phyloP scores from a whole-genome alignment of 2,888 invertebrate genomes.

The Odontocolon sp. region DNA sequence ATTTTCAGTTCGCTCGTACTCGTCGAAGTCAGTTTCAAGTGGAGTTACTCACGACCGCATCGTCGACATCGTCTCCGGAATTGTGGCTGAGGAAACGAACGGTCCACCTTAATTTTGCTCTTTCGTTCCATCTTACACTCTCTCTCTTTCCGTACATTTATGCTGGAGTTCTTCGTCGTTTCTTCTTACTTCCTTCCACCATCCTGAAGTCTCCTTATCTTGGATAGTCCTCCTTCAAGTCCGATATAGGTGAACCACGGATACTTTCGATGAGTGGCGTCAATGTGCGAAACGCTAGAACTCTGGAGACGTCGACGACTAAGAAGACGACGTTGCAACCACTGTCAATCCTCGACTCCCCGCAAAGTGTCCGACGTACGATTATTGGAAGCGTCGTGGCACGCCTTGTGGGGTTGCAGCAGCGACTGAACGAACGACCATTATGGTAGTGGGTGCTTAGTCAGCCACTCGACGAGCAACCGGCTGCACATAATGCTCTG shows the following conservation, averaged over 20 bases:
- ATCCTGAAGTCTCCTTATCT: constrained; percentile 48
- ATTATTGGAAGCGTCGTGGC: constrained; percentile 57
- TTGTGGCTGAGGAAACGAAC: constrained; percentile 2
- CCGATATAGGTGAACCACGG: constrained; percentile 58
- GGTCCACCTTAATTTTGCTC: constrained; percentile 24
- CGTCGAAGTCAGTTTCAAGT: constrained; percentile 44
- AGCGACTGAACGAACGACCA: constrained; percentile 68
- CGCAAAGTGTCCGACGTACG: constrained; percentile 61
- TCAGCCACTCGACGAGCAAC: constrained; percentile 71
- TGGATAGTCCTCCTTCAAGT: constrained; percentile 49
- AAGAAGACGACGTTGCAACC: constrained; percentile 17
- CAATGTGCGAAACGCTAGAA: constrained; percentile 29
- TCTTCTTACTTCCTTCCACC: background rate
- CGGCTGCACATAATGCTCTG: constrained; percentile 72
- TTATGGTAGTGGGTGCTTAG: constrained; percentile 70
- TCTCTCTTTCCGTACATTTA: background rate
- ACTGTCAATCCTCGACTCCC: constrained; percentile 44
- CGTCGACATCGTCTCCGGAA: background rate
- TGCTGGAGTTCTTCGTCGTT: constrained; percentile 14
- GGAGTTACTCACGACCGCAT: constrained; percentile 29
- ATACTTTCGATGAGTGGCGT: constrained; percentile 50
- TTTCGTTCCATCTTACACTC: constrained; percentile 10
- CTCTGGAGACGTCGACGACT: constrained; percentile 7
- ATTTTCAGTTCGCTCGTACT: constrained; percentile 27
- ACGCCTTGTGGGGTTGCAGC: constrained; percentile 5